These are phyloP conservation scores for Anas platyrhynchos DNA, from an alignment of 2,113 vertebrate genomes.

Conservation along the genomic window DNA sequence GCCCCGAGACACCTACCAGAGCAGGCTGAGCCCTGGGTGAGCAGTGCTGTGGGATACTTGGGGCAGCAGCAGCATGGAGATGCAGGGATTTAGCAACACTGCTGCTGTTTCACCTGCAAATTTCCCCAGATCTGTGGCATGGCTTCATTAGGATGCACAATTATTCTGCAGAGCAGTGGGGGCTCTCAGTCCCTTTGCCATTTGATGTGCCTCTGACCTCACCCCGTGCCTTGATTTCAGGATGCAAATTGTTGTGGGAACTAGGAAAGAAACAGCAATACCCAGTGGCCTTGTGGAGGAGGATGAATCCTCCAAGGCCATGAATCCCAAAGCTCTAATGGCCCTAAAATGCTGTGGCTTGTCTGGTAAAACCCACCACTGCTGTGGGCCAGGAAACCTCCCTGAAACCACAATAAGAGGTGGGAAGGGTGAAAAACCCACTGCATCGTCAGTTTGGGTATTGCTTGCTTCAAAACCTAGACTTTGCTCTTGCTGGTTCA, in stretches of 20 bases:
- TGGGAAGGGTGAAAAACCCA: background rate
- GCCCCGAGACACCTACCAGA: accelerated
- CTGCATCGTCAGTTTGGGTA: accelerated
- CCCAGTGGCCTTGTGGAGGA: background rate
- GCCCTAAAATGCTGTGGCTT: background rate
- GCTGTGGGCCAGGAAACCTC: background rate
- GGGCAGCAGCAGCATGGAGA: background rate
- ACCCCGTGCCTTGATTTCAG: background rate
- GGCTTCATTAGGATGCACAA: background rate
- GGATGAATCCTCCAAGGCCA: background rate
- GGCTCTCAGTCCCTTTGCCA: background rate
- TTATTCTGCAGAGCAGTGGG: background rate
- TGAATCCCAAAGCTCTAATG: background rate
- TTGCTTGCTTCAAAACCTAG: background rate
- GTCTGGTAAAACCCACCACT: background rate
- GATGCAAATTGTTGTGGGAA: background rate
- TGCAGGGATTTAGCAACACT: background rate
- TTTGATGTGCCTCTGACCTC: background rate
- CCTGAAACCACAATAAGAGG: background rate
- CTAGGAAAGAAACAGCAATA: background rate
- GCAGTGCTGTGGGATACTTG: accelerated
- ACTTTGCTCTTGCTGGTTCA: background rate
- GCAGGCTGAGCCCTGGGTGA: background rate
- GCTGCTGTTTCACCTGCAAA: background rate
- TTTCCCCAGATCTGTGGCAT: accelerated